These are phyloP conservation scores for Agrochola macilenta DNA, from an alignment of 2,888 invertebrate genomes.

Conservation along the genomic window DNA sequence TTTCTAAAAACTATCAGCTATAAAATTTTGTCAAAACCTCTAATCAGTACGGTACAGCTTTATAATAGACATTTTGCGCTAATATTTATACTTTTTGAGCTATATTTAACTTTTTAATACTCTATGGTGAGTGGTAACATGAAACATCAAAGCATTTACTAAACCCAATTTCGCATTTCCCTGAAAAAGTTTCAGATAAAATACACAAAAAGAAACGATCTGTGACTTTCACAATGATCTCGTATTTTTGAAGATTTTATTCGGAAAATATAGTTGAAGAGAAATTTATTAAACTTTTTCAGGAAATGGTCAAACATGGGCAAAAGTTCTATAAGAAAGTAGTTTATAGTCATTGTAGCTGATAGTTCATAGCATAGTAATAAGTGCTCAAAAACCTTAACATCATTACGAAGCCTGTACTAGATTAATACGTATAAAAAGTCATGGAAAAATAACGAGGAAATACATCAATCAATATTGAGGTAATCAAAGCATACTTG, in stretches of 20 bases:
- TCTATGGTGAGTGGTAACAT: slow-evolving; percentile 16
- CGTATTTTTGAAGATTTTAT: neutral
- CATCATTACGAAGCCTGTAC: slow-evolving; percentile 20
- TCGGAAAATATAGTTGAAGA: neutral
- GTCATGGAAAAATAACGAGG: slow-evolving; percentile 32
- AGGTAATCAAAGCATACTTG: slow-evolving; percentile 36
- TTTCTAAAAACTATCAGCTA: slow-evolving; percentile 64
- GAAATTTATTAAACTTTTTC: neutral
- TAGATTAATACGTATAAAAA: slow-evolving; percentile 50
- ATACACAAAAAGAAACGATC: neutral
- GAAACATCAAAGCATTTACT: slow-evolving; percentile 23
- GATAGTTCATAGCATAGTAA: slow-evolving; percentile 14
- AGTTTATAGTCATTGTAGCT: no score
- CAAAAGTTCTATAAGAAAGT: neutral
- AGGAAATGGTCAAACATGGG: neutral
- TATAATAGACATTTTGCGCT: slow-evolving; percentile 32
- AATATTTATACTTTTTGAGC: slow-evolving; percentile 22
- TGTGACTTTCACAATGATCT: neutral
- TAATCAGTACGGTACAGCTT: slow-evolving; percentile 38
- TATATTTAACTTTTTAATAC: slow-evolving; percentile 34
- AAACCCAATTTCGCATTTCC: neutral
- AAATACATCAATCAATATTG: slow-evolving; percentile 26
- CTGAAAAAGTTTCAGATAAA: neutral
- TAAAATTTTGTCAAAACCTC: slow-evolving; percentile 25
- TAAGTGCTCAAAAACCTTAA: slow-evolving; percentile 46